A percentile compares a stretch with the other conserved stretches of the same genome.
Evolutionary conservation across 2,797 vertebrate genomes (phyloP).

Genomic region (Microhierax caerulescens): DNA sequence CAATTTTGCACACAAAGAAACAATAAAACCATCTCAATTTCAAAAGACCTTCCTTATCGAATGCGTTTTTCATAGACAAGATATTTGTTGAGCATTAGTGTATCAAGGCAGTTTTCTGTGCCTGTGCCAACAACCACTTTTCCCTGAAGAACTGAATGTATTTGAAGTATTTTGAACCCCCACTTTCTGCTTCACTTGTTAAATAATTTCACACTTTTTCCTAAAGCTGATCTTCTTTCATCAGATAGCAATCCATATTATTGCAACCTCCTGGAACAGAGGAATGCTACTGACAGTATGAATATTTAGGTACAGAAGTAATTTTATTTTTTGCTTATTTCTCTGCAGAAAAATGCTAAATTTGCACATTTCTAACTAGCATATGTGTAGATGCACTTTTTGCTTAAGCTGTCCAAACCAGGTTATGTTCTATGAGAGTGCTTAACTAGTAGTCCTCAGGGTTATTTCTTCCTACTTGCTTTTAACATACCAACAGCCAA

Average conservation of each 20-base stretch:
- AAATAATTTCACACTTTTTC: constrained; percentile 71
- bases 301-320: constrained; percentile 27
- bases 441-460: constrained; percentile 3
- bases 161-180: constrained; percentile 64
- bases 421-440: constrained; percentile 14
- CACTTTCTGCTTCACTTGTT: constrained; percentile 71
- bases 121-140: constrained; percentile 56
- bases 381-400: neutral
- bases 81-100: constrained; percentile 53
- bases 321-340: constrained; percentile 12
- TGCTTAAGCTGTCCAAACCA: neutral
- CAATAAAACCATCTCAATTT: constrained; percentile 49
- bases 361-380: constrained; percentile 9
- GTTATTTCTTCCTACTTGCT: constrained; percentile 32
- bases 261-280: constrained; percentile 35
- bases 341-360: constrained; percentile 10
- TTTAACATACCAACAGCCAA: neutral
- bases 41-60: constrained; percentile 48
- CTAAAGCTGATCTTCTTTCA: constrained; percentile 69
- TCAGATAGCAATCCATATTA: constrained; percentile 55
- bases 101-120: constrained; percentile 39
- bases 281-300: constrained; percentile 47
- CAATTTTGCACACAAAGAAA: constrained; percentile 41
- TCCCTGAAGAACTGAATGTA: constrained; percentile 49
- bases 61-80: constrained; percentile 39